Conservation (phyloP, 2,888 invertebrate genomes). For the Linyphia triangularis region DNA sequence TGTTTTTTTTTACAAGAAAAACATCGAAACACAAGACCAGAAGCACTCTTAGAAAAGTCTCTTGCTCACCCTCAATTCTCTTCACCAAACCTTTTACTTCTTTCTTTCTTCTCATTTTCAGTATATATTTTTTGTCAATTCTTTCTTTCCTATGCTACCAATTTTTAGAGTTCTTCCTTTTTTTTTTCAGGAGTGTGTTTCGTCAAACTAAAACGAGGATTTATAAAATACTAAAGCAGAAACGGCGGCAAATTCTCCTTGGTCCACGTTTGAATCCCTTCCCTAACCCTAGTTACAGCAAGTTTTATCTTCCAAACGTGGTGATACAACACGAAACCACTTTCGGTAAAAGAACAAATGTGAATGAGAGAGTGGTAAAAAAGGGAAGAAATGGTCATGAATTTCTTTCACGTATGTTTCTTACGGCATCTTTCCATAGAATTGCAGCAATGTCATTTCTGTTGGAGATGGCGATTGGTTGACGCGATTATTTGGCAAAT, state of each 20-base stretch:
- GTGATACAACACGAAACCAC: constrained; percentile 66
- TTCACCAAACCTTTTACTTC: constrained; percentile 6
- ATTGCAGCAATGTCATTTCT: background rate
- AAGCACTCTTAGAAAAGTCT: constrained; percentile 3
- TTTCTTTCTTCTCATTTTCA: constrained; percentile 7
- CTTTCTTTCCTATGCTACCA: constrained; percentile 14
- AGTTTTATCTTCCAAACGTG: constrained; percentile 66
- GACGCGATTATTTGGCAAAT: too few species aligned
- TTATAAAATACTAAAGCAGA: constrained; percentile 62
- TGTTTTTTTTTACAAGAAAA: background rate
- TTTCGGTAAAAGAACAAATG: constrained; percentile 52
- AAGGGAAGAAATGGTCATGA: constrained; percentile 14
- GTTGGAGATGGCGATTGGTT: background rate
- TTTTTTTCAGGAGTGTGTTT: constrained; percentile 23
- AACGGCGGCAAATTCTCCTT: constrained; percentile 31
- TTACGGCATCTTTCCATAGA: constrained; percentile 22
- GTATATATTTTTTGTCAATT: constrained; percentile 12
- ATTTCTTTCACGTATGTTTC: constrained; percentile 54
- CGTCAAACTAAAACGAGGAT: constrained; percentile 61
- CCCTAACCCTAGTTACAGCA: constrained; percentile 58
- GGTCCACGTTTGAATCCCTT: constrained; percentile 27
- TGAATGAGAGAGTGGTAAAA: constrained; percentile 12
- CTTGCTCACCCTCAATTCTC: constrained; percentile 25
- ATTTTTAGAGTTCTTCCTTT: constrained; percentile 15
- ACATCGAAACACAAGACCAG: background rate